A percentile compares a stretch with the other conserved stretches of the same genome.
phyloP scores from a whole-genome alignment of 2,888 invertebrate genomes.

The Hetaerina titia region DNA sequence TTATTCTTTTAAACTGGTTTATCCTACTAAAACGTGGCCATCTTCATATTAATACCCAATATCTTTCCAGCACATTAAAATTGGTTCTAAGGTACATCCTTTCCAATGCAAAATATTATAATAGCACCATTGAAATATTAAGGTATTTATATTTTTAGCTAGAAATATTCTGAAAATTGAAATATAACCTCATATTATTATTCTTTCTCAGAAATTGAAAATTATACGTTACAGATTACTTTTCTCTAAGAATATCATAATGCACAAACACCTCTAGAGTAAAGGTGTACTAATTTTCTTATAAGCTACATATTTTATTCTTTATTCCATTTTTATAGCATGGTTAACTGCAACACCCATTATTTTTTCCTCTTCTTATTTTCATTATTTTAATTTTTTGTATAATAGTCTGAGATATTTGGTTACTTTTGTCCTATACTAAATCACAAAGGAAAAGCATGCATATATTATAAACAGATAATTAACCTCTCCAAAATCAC shows the following conservation, averaged over 20 bases:
- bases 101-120: neutral
- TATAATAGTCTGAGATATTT: neutral
- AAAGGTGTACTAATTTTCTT: neutral
- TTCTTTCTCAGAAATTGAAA: too few relatives aligned
- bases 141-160: too few relatives aligned
- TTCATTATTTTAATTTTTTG: neutral
- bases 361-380: neutral
- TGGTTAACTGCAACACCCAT: constrained; percentile 57
- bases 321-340: neutral
- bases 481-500: neutral
- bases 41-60: constrained; percentile 31
- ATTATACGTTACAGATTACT: neutral
- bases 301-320: neutral
- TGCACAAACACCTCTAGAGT: too few relatives aligned
- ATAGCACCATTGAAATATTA: neutral
- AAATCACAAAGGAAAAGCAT: constrained; percentile 27
- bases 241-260: neutral
- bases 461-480: neutral
- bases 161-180: too few relatives aligned
- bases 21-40: neutral
- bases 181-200: too few relatives aligned
- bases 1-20: neutral
- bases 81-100: neutral
- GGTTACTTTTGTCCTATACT: neutral
- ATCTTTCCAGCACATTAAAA: constrained; percentile 38